A percentile compares a stretch with the other conserved stretches of the same genome.
Evolutionary conservation across 2,797 vertebrate species (phyloP).

Genomic region (Protonibea diacanthus): DNA sequence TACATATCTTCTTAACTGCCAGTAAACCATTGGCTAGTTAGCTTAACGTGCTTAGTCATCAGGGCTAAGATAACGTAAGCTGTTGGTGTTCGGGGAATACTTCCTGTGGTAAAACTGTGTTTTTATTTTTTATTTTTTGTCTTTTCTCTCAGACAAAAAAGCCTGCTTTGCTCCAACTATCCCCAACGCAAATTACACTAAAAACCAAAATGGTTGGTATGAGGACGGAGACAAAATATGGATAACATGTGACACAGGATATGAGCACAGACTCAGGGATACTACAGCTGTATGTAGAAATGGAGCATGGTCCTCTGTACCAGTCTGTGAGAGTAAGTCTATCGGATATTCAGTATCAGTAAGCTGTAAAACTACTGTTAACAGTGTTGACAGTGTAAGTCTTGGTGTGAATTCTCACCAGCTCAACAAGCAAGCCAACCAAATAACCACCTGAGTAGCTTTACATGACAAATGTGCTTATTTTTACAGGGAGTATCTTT

Average conservation of each 20-base stretch:
- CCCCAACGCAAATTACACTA: background rate
- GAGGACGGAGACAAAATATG: rapidly evolving
- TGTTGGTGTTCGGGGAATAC: background rate
- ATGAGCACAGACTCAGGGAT: no score
- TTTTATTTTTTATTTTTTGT: background rate
- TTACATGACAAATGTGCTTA: background rate
- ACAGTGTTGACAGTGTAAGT: no score
- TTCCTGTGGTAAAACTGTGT: no score
- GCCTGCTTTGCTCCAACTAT: slow-evolving; percentile 52
- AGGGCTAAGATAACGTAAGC: background rate
- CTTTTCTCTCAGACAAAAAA: slow-evolving; percentile 32
- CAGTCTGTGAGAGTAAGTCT: slow-evolving; percentile 71
- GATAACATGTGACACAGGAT: slow-evolving; percentile 44
- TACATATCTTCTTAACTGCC: no score
- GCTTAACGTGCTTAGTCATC: background rate
- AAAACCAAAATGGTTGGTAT: background rate
- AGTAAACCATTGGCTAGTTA: background rate
- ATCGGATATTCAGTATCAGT: background rate
- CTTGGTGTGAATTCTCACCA: no score
- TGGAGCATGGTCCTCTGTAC: slow-evolving; percentile 55
- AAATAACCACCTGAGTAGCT: no score
- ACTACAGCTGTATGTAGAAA: background rate
- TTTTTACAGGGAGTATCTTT: background rate
- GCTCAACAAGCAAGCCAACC: no score
- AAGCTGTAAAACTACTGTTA: background rate